Conservation (phyloP, 2,113 vertebrate genomes). For the Chrysochloris asiatica region DNA sequence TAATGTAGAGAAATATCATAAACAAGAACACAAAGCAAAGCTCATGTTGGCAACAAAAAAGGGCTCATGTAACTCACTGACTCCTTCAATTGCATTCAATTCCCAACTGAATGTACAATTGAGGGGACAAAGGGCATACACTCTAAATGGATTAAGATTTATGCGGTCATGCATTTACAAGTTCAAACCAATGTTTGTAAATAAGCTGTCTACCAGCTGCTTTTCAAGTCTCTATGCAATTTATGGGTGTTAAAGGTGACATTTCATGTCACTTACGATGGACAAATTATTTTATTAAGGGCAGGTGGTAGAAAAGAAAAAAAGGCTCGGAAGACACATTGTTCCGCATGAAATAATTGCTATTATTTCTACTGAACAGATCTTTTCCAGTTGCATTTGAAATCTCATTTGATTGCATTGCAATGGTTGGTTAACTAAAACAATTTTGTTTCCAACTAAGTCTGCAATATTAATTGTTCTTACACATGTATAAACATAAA, state of each 20-base stretch:
- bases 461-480: constrained; percentile 83
- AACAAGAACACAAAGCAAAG: constrained; percentile 59
- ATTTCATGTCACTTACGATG: constrained; percentile 62
- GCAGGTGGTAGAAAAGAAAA: constrained; percentile 33
- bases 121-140: constrained; percentile 58
- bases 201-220: constrained; percentile 67
- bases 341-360: constrained; percentile 80
- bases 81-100: background rate
- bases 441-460: constrained; percentile 83
- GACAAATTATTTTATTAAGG: constrained; percentile 76
- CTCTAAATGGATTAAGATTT: constrained; percentile 77
- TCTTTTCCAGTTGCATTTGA: constrained; percentile 83
- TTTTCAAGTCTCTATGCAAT: constrained; percentile 36
- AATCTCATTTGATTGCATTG: constrained; percentile 83
- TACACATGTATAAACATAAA: constrained; percentile 84
- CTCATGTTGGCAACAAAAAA: constrained; percentile 38
- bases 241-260: constrained; percentile 7
- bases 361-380: constrained; percentile 79
- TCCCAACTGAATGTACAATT: constrained; percentile 49
- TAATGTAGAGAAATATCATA: constrained; percentile 9
- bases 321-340: constrained; percentile 61
- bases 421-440: constrained; percentile 86
- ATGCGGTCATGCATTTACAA: constrained; percentile 71
- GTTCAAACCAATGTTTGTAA: constrained; percentile 77
- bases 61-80: constrained; percentile 31